Base-by-base conservation (phyloP, 92 coral and sea anemone genomes). In the Epizoanthus illoricatus region DNA sequence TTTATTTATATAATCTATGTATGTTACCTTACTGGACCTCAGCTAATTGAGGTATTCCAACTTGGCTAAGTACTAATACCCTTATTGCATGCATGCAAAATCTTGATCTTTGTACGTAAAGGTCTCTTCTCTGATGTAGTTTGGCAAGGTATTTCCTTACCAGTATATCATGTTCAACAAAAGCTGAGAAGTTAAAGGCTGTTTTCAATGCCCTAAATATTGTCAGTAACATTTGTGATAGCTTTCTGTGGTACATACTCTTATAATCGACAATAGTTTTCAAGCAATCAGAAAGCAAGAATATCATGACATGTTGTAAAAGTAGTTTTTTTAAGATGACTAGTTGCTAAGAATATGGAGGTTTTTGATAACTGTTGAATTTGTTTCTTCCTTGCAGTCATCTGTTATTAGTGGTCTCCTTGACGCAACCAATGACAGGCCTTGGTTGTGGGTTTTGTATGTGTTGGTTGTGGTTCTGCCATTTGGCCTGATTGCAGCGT, bases 401-500 rank as follows among this genome's bases (percentile, higher is more conserved):
- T 92, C 97, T 28, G 88, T 96, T 10, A 91, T 96, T n/a, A 90
- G 97, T 75, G 92, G 92, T 73, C 80, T 96, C 70, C 84, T 96
- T 88, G 99, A 94, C 23, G 99, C 99, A 40, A 97, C 99, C 11
- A 91, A 91, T 76, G 99, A 97, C 84, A 86, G 99, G 21, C 99
- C 99, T 43, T 97, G 99, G 99, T 82, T 97, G 55, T 94, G 99
- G 98, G 98, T 97, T 84, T 84, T 96, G 89, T 94, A 93, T 84
- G 90, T 94, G 24, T 89, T 97, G 63, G 99, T 94, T 40, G 92
- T 97, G 16, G 92, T 97, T 69, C 91, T 94, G 64, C 99, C 99
- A 19, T 97, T 97, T 87, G 95, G 94, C 20, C 89, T 97, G 65
- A 97, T 97, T 75, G 99, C 99, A 36, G 99, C 97, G 23, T 97